These are phyloP conservation scores for Shinisaurus crocodilurus DNA, from an alignment of 2,113 vertebrate genomes.

Conservation along the genomic window DNA sequence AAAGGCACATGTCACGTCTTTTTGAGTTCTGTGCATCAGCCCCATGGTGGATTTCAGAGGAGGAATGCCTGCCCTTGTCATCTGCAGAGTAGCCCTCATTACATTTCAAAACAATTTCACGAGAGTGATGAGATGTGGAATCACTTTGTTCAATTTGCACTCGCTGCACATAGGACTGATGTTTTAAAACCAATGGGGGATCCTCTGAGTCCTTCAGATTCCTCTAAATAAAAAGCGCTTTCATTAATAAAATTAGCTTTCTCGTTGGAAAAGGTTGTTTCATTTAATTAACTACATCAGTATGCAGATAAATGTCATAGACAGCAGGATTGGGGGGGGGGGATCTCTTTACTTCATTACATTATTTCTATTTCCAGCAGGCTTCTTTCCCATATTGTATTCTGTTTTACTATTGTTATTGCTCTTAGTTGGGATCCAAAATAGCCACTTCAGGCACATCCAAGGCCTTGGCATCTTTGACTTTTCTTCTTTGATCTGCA, in stretches of 20 bases:
- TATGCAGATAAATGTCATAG: constrained; percentile 9
- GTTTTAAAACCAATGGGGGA: background rate
- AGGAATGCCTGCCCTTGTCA: constrained; percentile 34
- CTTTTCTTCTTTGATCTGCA: background rate
- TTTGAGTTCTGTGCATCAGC: background rate
- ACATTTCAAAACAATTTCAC: constrained; percentile 48
- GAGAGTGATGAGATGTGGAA: constrained; percentile 5
- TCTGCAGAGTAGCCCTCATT: constrained; percentile 28
- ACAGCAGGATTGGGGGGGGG: background rate
- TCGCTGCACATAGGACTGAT: constrained; percentile 40
- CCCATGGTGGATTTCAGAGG: constrained; percentile 22
- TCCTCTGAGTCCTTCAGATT: constrained; percentile 31
- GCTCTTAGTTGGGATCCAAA: background rate
- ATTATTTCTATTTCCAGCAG: background rate
- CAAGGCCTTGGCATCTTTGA: background rate
- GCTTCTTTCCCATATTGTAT: background rate
- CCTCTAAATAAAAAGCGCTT: constrained; percentile 27
- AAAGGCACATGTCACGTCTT: constrained; percentile 21
- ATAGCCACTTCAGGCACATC: background rate
- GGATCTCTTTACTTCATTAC: background rate
- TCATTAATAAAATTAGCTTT: constrained; percentile 49
- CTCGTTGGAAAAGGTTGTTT: constrained; percentile 43
- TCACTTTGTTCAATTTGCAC: constrained; percentile 29
- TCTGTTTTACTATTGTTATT: background rate
- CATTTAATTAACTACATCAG: constrained; percentile 31